phyloP scores from a whole-genome alignment of 2,797 vertebrate genomes.

The Chaenodraco wilsoni region DNA sequence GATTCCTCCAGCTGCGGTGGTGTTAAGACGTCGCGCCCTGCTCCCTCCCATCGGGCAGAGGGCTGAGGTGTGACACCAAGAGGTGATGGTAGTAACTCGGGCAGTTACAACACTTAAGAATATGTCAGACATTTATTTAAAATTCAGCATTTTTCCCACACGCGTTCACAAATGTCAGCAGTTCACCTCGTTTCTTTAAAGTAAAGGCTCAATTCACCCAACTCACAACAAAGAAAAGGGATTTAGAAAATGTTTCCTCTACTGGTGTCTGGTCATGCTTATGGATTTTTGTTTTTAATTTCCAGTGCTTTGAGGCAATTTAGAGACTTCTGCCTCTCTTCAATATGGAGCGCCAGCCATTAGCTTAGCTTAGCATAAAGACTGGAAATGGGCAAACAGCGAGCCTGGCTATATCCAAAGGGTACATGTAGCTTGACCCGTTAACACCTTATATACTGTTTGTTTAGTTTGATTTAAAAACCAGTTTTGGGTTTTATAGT shows the following conservation, averaged over 20 bases:
- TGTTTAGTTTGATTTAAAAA: neutral
- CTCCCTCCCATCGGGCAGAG: conserved; percentile 27
- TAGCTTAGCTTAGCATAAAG: conserved; percentile 3
- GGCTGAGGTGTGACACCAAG: conserved; percentile 50
- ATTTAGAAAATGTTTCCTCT: no score
- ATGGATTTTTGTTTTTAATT: neutral
- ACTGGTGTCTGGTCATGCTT: neutral
- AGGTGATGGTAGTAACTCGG: conserved; percentile 54
- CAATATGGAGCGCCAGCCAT: neutral
- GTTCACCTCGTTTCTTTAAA: neutral
- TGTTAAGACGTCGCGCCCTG: conserved; percentile 48
- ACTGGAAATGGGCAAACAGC: neutral
- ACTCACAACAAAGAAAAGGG: neutral
- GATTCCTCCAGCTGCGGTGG: conserved; percentile 21
- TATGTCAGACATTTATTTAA: neutral
- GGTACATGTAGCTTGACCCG: neutral
- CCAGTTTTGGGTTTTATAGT: neutral
- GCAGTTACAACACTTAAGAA: conserved; percentile 36
- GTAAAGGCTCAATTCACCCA: conserved; percentile 13
- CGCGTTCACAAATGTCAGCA: neutral
- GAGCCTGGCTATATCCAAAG: neutral
- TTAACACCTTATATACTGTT: neutral
- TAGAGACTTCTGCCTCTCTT: neutral
- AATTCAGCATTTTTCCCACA: neutral
- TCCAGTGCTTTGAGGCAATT: neutral